These are phyloP conservation scores for Dreissena polymorpha DNA, from an alignment of 1,140 invertebrate genomes.

Conservation along the genomic window DNA sequence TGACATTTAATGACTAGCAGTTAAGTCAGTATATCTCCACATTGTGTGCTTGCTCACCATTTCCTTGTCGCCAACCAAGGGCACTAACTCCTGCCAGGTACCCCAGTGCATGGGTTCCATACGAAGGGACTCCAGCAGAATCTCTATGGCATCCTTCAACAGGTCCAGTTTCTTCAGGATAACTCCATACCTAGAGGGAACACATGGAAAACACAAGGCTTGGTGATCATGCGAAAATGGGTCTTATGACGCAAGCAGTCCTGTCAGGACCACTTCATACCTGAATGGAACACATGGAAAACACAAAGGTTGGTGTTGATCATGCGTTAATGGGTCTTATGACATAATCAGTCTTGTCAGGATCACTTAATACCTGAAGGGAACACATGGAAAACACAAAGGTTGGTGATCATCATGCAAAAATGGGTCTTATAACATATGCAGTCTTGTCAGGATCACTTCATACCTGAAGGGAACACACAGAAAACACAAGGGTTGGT, in stretches of 20 bases:
- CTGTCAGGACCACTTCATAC: conserved; percentile 93
- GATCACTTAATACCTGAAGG: conserved; percentile 89
- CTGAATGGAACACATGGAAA: conserved; percentile 65
- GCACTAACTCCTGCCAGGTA: conserved; percentile 95
- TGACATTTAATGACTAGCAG: too few species aligned
- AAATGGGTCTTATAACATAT: conserved; percentile 81
- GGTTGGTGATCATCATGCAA: too few species aligned
- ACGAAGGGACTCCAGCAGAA: conserved; percentile 89
- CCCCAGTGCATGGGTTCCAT: conserved; percentile 93
- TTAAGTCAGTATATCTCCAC: too few species aligned
- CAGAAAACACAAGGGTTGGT: conserved; percentile 4
- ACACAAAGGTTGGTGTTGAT: neutral
- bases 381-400: conserved; percentile 34
- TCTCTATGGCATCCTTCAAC: conserved; percentile 86
- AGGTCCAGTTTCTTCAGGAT: conserved; percentile 94
- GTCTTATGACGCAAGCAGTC: too few species aligned
- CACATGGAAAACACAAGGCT: conserved; percentile 11
- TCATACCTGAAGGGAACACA: conserved; percentile 86
- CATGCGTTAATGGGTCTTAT: too few species aligned
- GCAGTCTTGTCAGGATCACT: conserved; percentile 93
- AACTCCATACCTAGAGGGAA: conserved; percentile 86
- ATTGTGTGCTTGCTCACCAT: conserved; percentile 72
- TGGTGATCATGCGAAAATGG: too few species aligned
- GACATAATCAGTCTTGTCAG: conserved; percentile 91
- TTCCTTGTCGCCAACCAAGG: conserved; percentile 90